phyloP scores from a whole-genome alignment of 2,797 vertebrate species.

The Sebastes jordani region DNA sequence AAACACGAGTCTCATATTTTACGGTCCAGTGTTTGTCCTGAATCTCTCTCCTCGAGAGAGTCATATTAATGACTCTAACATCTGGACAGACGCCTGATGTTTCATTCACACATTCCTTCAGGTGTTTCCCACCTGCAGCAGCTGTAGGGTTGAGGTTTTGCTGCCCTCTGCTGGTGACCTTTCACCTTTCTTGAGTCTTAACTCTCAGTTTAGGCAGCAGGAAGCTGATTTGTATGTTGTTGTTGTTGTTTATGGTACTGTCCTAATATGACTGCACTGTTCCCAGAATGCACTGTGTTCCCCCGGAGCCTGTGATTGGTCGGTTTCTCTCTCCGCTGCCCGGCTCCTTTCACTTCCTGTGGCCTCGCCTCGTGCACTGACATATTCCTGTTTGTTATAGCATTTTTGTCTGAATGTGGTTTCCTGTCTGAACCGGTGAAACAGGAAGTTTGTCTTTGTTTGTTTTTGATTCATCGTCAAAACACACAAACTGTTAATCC shows the following conservation, averaged over 20 bases:
- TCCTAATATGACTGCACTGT: constrained; percentile 56
- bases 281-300: constrained; percentile 74
- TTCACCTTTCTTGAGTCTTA: not conserved
- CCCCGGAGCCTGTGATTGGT: not conserved
- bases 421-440: constrained; percentile 12
- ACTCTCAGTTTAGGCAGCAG: not conserved
- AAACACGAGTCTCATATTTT: not conserved
- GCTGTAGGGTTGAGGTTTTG: not conserved
- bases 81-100: not conserved
- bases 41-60: not conserved
- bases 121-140: not conserved
- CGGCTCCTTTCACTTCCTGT: constrained; percentile 41
- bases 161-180: not conserved
- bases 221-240: not conserved
- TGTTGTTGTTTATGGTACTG: constrained; percentile 43
- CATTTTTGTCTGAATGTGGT: not conserved
- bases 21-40: not conserved
- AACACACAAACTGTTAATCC: not conserved
- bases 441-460: constrained; percentile 1
- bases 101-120: not conserved
- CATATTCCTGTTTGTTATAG: not conserved
- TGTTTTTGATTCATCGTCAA: not conserved
- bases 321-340: not conserved
- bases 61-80: not conserved
- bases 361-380: constrained; percentile 18